Evolutionary conservation across 2,797 vertebrate species (phyloP).

Genomic region (Brachymystax lenok): DNA sequence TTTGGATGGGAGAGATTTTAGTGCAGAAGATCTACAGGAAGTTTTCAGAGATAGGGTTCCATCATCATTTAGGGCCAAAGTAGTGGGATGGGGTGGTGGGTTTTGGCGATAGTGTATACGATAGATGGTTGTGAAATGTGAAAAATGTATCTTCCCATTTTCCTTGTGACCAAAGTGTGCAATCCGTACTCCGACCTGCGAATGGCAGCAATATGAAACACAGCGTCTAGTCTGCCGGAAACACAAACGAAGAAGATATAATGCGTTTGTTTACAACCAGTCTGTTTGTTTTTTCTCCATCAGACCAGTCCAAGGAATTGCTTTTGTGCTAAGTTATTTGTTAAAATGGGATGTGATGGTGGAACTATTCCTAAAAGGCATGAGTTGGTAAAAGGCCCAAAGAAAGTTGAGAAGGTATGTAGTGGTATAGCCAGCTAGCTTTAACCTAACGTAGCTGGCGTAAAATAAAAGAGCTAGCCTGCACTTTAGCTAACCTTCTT

Average conservation of each 20-base stretch:
- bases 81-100: no score
- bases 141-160: no score
- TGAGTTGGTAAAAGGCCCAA: slow-evolving; percentile 94
- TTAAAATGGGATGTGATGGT: slow-evolving; percentile 92
- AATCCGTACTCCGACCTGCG: no score
- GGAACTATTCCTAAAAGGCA: slow-evolving; percentile 97
- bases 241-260: slow-evolving; percentile 4
- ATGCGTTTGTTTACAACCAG: slow-evolving; percentile 70
- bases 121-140: no score
- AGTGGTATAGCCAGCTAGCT: neutral
- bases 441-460: neutral
- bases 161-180: no score
- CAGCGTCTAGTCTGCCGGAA: slow-evolving; percentile 1
- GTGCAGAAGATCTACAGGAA: no score
- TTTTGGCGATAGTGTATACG: no score
- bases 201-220: no score
- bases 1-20: no score
- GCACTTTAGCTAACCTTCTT: neutral
- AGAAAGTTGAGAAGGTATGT: slow-evolving; percentile 91
- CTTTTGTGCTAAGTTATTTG: neutral
- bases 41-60: no score
- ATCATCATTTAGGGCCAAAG: no score
- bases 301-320: neutral
- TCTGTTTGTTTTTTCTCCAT: slow-evolving; percentile 37
- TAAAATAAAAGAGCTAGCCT: neutral